These are phyloP conservation scores for Troides helena DNA, from an alignment of 2,888 invertebrate genomes.

Conservation along the genomic window DNA sequence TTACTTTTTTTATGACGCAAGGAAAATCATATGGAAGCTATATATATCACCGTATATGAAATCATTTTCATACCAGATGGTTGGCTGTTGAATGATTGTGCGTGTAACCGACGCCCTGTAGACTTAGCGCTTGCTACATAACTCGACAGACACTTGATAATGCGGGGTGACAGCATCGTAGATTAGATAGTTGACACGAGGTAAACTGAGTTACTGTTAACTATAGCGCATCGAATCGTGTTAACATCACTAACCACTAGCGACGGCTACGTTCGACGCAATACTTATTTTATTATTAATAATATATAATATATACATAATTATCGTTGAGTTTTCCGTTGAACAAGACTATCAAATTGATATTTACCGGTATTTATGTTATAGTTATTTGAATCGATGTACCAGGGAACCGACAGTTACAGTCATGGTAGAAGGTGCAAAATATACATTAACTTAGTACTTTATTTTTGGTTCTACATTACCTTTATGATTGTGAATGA, in stretches of 20 bases:
- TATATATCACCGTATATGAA: not conserved
- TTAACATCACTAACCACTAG: constrained; percentile 2
- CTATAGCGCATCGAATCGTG: not conserved
- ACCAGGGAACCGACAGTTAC: no score
- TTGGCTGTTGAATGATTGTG: constrained; percentile 11
- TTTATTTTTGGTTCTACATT: no score
- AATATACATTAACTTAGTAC: no score
- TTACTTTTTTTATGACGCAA: no score
- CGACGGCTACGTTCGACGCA: not conserved
- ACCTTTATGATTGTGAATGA: no score
- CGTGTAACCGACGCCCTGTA: constrained; percentile 20
- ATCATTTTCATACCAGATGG: constrained; percentile 17
- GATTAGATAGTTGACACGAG: constrained; percentile 20
- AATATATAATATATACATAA: no score
- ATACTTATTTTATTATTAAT: not conserved
- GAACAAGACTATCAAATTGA: not conserved
- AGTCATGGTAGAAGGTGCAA: no score
- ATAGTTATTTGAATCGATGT: no score
- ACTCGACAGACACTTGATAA: constrained; percentile 21
- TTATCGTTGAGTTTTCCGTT: not conserved
- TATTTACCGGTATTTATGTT: not conserved
- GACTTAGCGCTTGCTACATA: constrained; percentile 14
- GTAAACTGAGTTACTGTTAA: constrained; percentile 16
- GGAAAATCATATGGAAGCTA: no score
- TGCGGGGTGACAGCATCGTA: constrained; percentile 14